Base-by-base conservation (phyloP, 2,888 invertebrate species). In the Zaprionus obscuricornis region DNA sequence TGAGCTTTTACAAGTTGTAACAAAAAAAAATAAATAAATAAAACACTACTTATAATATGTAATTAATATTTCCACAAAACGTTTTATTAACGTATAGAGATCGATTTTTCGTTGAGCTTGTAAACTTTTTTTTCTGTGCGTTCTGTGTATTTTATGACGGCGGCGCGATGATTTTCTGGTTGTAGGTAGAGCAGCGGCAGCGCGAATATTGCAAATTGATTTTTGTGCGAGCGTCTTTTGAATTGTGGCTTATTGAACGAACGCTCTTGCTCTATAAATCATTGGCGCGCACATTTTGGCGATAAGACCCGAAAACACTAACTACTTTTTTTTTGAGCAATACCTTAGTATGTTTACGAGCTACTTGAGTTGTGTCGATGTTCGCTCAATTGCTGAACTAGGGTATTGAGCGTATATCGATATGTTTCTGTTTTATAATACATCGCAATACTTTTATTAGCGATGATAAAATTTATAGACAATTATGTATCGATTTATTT, bases 291-390 rank as follows among this genome's bases (percentile, higher is more conserved):
- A 47, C 60, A 66, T 60, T 68, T 43, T 39, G 34, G 13, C 46
- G 42, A 43, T 54, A 29, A 46, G 26, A 55, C 31, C 45, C 31
- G 36, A 31, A 66, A 68, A 65, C 45, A 40, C 34, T 66, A 66
- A 66, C 66, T 71, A 31, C 47, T 68, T 31, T 55, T 60, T 68
- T 60, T 60, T 40, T 47, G 46, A 70, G 55, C 45, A 69, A 63
- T 62, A 34, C 37, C 37, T 52, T n/a, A n/a, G n/a, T n/a, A n/a
- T n/a, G n/a, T n/a, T n/a, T n/a, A n/a, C n/a, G n/a, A n/a, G n/a
- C n/a, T n/a, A n/a, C n/a, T n/a, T n/a, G n/a, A n/a, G n/a, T n/a
- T n/a, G n/a, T n/a, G n/a, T n/a, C n/a, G n/a, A n/a, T n/a, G n/a
- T n/a, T n/a, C n/a, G n/a, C n/a, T n/a, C n/a, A n/a, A n/a, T n/a